Conservation (phyloP, 2,888 invertebrate species). For the Encarsia formosa region DNA sequence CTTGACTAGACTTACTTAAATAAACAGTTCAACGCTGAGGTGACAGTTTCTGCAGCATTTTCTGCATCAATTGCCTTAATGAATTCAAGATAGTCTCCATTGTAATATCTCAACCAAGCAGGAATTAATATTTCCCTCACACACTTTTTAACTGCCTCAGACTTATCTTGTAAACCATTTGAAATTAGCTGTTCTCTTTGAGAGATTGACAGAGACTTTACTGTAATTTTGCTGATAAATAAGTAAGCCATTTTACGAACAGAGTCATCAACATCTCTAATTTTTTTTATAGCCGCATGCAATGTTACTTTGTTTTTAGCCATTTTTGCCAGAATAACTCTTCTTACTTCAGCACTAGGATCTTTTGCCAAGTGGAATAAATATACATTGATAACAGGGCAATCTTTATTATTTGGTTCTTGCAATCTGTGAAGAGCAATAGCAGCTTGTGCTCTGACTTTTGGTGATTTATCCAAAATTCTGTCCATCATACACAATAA, state of each 20-base stretch:
- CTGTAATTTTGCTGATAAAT: conserved; percentile 55
- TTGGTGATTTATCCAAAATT: conserved; percentile 67
- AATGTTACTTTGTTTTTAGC: conserved; percentile 70
- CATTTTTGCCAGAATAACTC: conserved; percentile 68
- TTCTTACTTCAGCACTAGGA: conserved; percentile 71
- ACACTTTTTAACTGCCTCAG: conserved; percentile 53
- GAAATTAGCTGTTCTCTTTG: conserved; percentile 62
- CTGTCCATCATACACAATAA: conserved; percentile 66
- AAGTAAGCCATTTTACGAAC: conserved; percentile 63
- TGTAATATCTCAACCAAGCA: conserved; percentile 71
- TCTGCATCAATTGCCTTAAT: conserved; percentile 73
- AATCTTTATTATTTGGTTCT: conserved; percentile 69
- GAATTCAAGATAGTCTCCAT: conserved; percentile 68
- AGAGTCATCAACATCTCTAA: conserved; percentile 73
- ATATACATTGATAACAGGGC: conserved; percentile 71
- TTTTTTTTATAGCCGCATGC: conserved; percentile 65
- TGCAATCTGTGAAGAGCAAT: conserved; percentile 75
- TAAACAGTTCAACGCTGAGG: conserved; percentile 55
- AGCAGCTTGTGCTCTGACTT: conserved; percentile 76
- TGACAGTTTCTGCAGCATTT: conserved; percentile 56
- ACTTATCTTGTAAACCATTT: conserved; percentile 62
- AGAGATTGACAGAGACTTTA: conserved; percentile 60
- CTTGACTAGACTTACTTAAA: conserved; percentile 50
- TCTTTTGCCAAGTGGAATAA: conserved; percentile 70
- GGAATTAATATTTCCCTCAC: conserved; percentile 60